Evolutionary conservation across 2,888 invertebrate genomes (phyloP).

Genomic region (Tubulanus polymorphus): DNA sequence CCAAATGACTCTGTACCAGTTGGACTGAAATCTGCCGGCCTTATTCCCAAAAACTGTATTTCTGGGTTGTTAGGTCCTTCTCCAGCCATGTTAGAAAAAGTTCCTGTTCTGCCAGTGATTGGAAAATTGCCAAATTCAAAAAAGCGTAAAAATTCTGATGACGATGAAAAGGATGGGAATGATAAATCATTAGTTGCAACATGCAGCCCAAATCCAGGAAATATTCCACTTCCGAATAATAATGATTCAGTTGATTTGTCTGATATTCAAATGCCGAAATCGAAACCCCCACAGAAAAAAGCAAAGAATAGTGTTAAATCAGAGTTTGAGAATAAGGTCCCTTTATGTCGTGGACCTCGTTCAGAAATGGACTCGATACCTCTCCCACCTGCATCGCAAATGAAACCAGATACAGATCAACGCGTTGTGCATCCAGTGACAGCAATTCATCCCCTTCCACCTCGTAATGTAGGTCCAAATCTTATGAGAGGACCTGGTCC

Average conservation of each 20-base stretch:
- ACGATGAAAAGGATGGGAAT: neutral
- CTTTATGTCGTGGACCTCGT: neutral
- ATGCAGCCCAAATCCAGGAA: conserved; percentile 1
- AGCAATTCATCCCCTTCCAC: too few species aligned
- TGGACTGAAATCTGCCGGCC: neutral
- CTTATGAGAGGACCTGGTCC: neutral
- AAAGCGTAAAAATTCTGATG: neutral
- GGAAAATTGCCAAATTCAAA: conserved; percentile 1
- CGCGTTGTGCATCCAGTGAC: too few species aligned
- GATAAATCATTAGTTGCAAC: too few species aligned
- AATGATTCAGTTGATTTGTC: neutral
- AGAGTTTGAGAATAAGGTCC: conserved; percentile 2
- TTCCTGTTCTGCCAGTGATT: conserved; percentile 1
- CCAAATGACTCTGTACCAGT: neutral
- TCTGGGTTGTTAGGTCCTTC: neutral
- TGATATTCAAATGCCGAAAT: neutral
- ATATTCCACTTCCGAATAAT: neutral
- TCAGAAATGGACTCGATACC: conserved; percentile 2
- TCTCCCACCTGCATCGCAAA: too few species aligned
- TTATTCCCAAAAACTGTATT: neutral
- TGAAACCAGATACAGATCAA: too few species aligned
- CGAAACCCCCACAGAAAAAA: neutral
- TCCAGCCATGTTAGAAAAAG: neutral
- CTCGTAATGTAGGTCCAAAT: neutral
- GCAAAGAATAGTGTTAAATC: neutral